These are phyloP conservation scores for Leuctra nigra DNA, from an alignment of 2,888 invertebrate species.

Conservation along the genomic window DNA sequence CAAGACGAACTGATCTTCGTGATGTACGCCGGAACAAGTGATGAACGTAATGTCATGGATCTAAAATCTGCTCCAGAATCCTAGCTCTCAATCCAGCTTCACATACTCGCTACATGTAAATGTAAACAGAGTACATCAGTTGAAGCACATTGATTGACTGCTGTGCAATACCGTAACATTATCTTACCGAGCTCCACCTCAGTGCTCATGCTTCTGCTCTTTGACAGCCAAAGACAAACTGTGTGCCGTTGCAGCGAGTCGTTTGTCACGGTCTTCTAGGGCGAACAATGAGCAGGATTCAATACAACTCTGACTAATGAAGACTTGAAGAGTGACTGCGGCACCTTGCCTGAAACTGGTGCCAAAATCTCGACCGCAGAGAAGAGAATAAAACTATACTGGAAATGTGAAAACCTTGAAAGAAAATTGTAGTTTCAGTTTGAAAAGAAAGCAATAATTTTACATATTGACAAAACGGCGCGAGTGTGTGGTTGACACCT, in stretches of 20 bases:
- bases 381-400: slow-evolving; percentile 3
- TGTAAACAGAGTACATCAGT: no score
- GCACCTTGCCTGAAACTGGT: slow-evolving; percentile 10
- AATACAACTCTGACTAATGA: background rate
- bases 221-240: background rate
- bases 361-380: slow-evolving; percentile 8
- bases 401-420: background rate
- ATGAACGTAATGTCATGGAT: no score
- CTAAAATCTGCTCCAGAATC: no score
- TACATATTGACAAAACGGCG: slow-evolving; percentile 27
- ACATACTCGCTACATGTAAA: no score
- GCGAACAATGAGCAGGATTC: background rate
- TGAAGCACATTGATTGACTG: no score
- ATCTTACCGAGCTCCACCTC: no score
- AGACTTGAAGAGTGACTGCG: background rate
- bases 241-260: background rate
- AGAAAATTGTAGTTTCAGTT: slow-evolving; percentile 24
- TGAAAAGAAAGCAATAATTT: slow-evolving; percentile 26
- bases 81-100: no score
- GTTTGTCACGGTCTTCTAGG: background rate
- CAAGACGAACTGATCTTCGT: no score
- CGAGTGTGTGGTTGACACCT: slow-evolving; percentile 22
- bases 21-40: no score
- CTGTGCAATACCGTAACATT: no score
- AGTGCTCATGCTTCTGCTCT: no score